phyloP scores from a whole-genome alignment of 2,888 invertebrate species.

The Agonopterix heracliana region DNA sequence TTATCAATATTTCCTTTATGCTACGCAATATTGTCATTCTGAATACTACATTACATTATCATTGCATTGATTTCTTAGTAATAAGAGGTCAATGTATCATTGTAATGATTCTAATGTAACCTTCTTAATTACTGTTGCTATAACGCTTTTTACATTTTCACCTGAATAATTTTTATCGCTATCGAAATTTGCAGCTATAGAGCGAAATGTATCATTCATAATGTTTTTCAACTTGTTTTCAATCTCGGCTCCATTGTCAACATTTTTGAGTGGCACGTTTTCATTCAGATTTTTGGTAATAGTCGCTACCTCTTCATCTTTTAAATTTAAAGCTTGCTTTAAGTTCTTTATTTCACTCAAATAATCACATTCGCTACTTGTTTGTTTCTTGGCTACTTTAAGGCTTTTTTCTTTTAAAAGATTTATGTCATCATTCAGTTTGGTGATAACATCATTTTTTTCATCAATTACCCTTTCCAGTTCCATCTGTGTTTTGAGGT shows the following conservation, averaged over 20 bases:
- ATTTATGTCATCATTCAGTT: conserved; percentile 31
- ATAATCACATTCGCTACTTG: conserved; percentile 18
- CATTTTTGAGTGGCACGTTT: conserved; percentile 13
- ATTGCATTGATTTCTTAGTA: conserved; percentile 32
- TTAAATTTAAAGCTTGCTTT: conserved; percentile 23
- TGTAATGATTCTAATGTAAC: conserved; percentile 44
- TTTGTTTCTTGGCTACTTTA: conserved; percentile 7
- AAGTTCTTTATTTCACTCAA: conserved; percentile 26
- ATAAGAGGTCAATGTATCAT: too few species aligned
- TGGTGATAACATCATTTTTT: conserved; percentile 31
- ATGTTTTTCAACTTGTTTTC: conserved; percentile 44
- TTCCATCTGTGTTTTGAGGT: conserved; percentile 2
- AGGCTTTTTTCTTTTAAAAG: conserved; percentile 18
- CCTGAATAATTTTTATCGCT: conserved; percentile 41
- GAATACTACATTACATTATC: too few species aligned
- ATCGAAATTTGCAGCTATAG: conserved; percentile 48
- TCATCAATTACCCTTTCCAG: conserved; percentile 24
- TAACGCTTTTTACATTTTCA: conserved; percentile 41
- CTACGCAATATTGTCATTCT: too few species aligned
- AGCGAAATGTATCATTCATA: conserved; percentile 61
- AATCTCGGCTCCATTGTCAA: conserved; percentile 18
- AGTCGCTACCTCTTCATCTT: conserved; percentile 22
- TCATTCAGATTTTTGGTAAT: conserved; percentile 16
- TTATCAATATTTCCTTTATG: too few species aligned
- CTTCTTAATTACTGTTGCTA: conserved; percentile 53